Percentiles rank a stretch among this genome's conserved stretches.
These are phyloP conservation scores for silkworm (Bombyx mori) DNA, from an alignment of 1,140 invertebrate species.

Conservation along the genomic window ASM3026992v2 NC_085127.1:10862001-10862500, in stretches of 20 bases:
- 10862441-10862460: too few relatives aligned
- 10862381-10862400: too few relatives aligned
- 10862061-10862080: not conserved
- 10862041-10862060: slow-evolving; percentile 27
- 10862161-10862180: slow-evolving; percentile 39
- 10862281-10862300: too few relatives aligned
- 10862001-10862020: slow-evolving; percentile 40
- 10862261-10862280: too few relatives aligned
- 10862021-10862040: slow-evolving; percentile 59
- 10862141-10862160: slow-evolving; percentile 37
- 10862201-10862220: slow-evolving; percentile 58
- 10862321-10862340: too few relatives aligned
- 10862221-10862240: slow-evolving; percentile 17
- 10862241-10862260: slow-evolving; percentile 6
- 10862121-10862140: slow-evolving; percentile 37
- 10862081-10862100: not conserved
- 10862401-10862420: too few relatives aligned
- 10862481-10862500: too few relatives aligned
- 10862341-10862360: too few relatives aligned
- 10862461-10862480: too few relatives aligned
- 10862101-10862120: slow-evolving; percentile 7
- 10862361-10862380: too few relatives aligned
- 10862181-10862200: slow-evolving; percentile 53
- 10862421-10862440: too few relatives aligned
- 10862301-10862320: too few relatives aligned